Evolutionary conservation across 2,113 vertebrate species (phyloP).

Genomic region (Peromyscus californicus): DNA sequence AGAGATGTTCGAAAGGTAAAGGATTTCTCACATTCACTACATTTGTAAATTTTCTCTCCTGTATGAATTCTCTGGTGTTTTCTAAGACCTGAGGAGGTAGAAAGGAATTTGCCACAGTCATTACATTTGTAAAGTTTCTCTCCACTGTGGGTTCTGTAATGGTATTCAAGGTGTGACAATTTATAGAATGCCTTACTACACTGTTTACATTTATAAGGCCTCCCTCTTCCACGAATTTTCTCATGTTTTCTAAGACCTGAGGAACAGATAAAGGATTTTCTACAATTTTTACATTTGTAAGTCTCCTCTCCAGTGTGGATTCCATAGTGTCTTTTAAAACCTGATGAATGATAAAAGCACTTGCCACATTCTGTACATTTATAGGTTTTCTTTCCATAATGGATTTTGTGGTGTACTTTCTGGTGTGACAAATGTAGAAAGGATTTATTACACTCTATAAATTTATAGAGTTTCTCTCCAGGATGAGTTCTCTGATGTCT

Average conservation of each 20-base stretch:
- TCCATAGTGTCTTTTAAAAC: neutral
- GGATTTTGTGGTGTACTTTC: neutral
- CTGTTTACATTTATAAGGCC: neutral
- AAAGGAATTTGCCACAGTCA: neutral
- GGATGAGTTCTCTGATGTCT: neutral
- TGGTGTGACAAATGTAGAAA: neutral
- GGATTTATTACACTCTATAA: neutral
- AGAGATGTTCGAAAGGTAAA: neutral
- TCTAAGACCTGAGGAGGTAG: neutral
- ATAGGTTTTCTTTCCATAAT: neutral
- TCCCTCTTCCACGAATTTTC: neutral
- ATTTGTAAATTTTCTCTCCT: neutral
- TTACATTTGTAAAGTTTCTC: neutral
- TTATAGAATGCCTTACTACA: neutral
- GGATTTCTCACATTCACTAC: neutral
- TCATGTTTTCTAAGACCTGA: neutral
- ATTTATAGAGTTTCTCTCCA: neutral
- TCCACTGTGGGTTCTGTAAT: neutral
- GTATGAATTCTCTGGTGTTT: neutral
- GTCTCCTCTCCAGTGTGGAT: neutral
- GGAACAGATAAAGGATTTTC: neutral
- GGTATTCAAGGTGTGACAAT: neutral
- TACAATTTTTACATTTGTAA: neutral
- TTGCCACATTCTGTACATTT: conserved; percentile 4
- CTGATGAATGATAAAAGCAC: neutral